phyloP scores from a whole-genome alignment of 2,113 vertebrate genomes.

The Arothron firmamentum region DNA sequence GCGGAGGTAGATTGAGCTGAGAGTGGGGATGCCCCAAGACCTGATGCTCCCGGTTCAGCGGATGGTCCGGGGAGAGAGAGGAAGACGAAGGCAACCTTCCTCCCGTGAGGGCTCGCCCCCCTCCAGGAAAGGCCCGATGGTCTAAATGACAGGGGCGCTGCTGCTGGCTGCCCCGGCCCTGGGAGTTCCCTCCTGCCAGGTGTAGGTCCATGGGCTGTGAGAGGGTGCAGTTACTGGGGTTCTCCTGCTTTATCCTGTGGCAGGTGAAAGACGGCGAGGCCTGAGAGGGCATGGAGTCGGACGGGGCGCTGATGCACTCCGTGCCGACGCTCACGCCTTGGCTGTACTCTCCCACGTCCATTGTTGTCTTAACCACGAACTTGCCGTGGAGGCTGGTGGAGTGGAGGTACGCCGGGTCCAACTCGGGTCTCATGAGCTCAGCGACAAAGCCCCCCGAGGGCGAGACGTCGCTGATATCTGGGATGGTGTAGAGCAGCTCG shows the following conservation, averaged over 20 bases:
- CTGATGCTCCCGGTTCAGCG: slow-evolving; percentile 83
- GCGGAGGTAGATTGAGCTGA: slow-evolving; percentile 76
- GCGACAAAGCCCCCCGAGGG: slow-evolving; percentile 94
- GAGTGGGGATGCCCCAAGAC: slow-evolving; percentile 71
- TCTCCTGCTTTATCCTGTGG: slow-evolving; percentile 90
- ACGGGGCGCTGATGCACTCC: slow-evolving; percentile 56
- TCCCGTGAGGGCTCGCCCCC: slow-evolving; percentile 74
- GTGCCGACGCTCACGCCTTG: slow-evolving; percentile 80
- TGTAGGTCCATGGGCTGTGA: slow-evolving; percentile 76
- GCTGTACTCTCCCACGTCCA: slow-evolving; percentile 84
- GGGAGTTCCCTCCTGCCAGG: slow-evolving; percentile 59
- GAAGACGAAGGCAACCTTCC: slow-evolving; percentile 80
- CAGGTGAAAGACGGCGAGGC: slow-evolving; percentile 69
- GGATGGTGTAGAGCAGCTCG: slow-evolving; percentile 78
- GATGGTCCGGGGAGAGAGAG: slow-evolving; percentile 82
- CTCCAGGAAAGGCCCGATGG: slow-evolving; percentile 77
- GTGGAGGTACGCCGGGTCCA: slow-evolving; percentile 92
- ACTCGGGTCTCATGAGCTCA: slow-evolving; percentile 89
- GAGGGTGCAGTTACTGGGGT: slow-evolving; percentile 78
- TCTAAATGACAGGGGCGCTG: slow-evolving; percentile 71
- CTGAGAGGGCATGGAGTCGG: slow-evolving; percentile 63
- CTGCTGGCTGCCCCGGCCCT: slow-evolving; percentile 74
- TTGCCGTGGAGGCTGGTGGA: slow-evolving; percentile 83
- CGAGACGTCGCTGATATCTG: slow-evolving; percentile 89
- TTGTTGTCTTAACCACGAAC: slow-evolving; percentile 86